Percentiles rank a stretch among this genome's conserved stretches.
Evolutionary conservation across 2,797 vertebrate genomes (phyloP).

Genomic region (Sylvia borin): DNA sequence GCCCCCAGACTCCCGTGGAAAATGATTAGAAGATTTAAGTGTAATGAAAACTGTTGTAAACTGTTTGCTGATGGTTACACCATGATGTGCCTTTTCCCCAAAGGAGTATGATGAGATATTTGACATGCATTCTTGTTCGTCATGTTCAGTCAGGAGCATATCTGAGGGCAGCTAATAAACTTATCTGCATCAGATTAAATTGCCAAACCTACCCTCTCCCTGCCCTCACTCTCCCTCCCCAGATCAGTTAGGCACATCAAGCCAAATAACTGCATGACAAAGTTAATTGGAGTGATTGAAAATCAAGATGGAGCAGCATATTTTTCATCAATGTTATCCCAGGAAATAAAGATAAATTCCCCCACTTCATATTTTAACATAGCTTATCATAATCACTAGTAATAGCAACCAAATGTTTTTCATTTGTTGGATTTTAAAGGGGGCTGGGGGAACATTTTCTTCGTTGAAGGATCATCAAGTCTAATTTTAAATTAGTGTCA

Average conservation of each 20-base stretch:
- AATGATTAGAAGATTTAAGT: background rate
- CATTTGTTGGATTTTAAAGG: conserved; percentile 46
- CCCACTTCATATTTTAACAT: conserved; percentile 65
- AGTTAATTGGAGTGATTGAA: conserved; percentile 37
- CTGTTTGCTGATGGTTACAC: background rate
- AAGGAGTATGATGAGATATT: background rate
- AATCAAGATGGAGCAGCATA: conserved; percentile 68
- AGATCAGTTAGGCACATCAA: conserved; percentile 16
- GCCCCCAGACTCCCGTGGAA: background rate
- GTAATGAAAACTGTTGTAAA: conserved; percentile 1
- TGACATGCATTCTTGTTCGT: background rate
- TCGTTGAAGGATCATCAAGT: conserved; percentile 22
- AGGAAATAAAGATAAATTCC: conserved; percentile 75
- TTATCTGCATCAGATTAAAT: conserved; percentile 56
- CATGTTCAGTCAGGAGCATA: background rate
- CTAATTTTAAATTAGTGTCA: conserved; percentile 53
- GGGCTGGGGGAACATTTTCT: conserved; percentile 1
- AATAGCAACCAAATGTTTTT: conserved; percentile 74
- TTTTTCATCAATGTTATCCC: conserved; percentile 67
- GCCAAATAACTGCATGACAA: conserved; percentile 44
- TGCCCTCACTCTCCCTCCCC: background rate
- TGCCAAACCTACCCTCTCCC: conserved; percentile 15
- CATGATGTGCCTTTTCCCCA: background rate
- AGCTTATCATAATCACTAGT: conserved; percentile 66
- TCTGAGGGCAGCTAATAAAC: conserved; percentile 47